These are phyloP conservation scores for Bombus impatiens DNA, from an alignment of 1,140 invertebrate species.

Conservation along the genomic window DNA sequence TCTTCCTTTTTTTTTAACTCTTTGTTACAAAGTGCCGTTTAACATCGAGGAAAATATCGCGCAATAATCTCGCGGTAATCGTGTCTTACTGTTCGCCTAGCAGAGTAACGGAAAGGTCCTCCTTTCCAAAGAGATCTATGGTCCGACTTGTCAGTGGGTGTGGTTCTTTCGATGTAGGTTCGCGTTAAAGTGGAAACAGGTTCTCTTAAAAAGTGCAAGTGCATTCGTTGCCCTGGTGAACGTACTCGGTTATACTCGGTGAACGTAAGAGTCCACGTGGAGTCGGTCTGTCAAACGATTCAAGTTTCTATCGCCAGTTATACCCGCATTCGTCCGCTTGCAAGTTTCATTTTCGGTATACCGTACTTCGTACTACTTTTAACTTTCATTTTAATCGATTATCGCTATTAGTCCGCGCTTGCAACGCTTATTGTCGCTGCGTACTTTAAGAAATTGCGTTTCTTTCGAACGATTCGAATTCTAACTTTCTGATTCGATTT, in stretches of 20 bases:
- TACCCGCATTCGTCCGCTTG: background rate
- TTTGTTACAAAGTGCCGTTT: background rate
- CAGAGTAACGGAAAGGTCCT: conserved; percentile 51
- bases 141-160: conserved; percentile 65
- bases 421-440: background rate
- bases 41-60: background rate
- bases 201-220: conserved; percentile 81
- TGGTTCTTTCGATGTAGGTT: conserved; percentile 64
- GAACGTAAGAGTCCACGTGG: conserved; percentile 63
- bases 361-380: background rate
- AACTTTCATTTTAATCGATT: background rate
- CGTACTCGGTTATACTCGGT: conserved; percentile 54
- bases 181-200: conserved; percentile 71
- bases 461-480: no score
- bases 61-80: background rate
- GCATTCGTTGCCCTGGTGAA: conserved; percentile 76
- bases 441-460: background rate
- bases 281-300: conserved; percentile 47
- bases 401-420: background rate
- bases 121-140: conserved; percentile 49
- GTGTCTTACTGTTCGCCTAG: background rate
- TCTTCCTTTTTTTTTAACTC: background rate
- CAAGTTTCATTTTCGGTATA: conserved; percentile 26
- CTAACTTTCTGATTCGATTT: no score
- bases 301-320: conserved; percentile 20